Evolutionary conservation across 2,797 vertebrate species (phyloP), one percentile per base, ranked within the genome.

Genomic region (Betta splendens): DNA sequence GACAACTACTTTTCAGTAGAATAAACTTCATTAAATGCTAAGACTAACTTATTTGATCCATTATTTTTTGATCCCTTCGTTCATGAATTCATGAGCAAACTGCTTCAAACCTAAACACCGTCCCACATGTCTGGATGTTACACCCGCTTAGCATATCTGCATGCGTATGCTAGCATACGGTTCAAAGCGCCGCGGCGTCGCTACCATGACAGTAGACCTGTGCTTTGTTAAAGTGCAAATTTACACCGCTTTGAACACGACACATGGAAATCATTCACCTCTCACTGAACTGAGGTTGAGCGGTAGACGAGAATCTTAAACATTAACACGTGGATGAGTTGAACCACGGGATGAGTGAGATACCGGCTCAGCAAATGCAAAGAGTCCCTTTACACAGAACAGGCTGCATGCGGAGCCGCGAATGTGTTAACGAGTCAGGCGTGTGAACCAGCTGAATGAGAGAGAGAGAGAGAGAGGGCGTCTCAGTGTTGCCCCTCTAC

Each of bases 401-500:
- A 43, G 18, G 33, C 20, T 31, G 37, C 48, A 58, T 17, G 29
- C 21, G 12, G 7, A 11, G 2, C 40, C 59, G 36, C 44, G 37
- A 52, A 55, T 36, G 59, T 56, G 45, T 56, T 35, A 16, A 39
- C 9, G 23, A 50, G 64, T 61, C 5, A 36, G 16, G 49, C 13
- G 61, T 51, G 69, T 53, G 59, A 76, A 59, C 15, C 39, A 40
- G 26, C 13, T 16, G 15, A 38, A 17, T 37, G 38, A 35, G 46
- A 16, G 9, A 5, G 20, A 17, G 23, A 29, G 8, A 15, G 4
- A n/a, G 17, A 4, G 39, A 44, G n/a, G n/a, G n/a, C n/a, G n/a
- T n/a, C n/a, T n/a, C 20, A 40, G 38, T 33, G 40, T 31, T 71
- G 77, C 76, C 72, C 68, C 57, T 71, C 72, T 76, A 79, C 74